Evolutionary conservation across 2,888 invertebrate genomes (phyloP), one percentile per base, ranked within the genome.

Genomic region (Chloroclysta siterata): DNA sequence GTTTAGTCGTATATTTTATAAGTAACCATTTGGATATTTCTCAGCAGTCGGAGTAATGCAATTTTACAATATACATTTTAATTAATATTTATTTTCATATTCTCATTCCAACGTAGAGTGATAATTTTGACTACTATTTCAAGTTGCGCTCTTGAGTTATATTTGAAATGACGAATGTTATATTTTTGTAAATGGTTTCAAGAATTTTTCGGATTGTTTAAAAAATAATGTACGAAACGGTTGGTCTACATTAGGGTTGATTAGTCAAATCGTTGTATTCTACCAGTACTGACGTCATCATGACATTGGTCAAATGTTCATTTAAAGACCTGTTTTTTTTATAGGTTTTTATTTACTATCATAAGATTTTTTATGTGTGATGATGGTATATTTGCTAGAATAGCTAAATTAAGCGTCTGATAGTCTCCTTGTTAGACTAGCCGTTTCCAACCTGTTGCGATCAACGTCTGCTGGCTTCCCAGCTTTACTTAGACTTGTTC

Each of bases 181-280:
- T 90, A 89, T 89, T 89, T 90, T 90, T 90, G 80, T 88, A 88
- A 86, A 85, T 87, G 84, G 83, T 83, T 86, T 85, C 81, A 81
- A 83, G 81, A 76, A 77, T 81, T 77, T 74, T 78, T 46, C 78
- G 80, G 81, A 84, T 81, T 82, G 78, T 81, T 80, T 75, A 75
- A 73, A 69, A 71, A 76, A 69, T 72, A 72, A 73, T 70, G 68
- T 71, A 70, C 55, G 77, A 73, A 83, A 87, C 85, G 88, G 87
- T 85, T 85, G 69, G 83, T 86, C 84, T 79, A 74, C 71, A 65
- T 69, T 71, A 66, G 28, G 55, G 51, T 55, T 11, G 44, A 50
- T 17, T 44, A 11, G 48, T 59, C 17, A 48, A 22, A 55, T 52
- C 42, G n/a, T n/a, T n/a, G 3, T 22, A 44, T 57, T 56, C 42